A percentile compares a stretch with the other conserved stretches of the same genome.
These are phyloP conservation scores for Drosophila persimilis DNA, from an alignment of 1,140 invertebrate species.

Conservation along the genomic window DNA sequence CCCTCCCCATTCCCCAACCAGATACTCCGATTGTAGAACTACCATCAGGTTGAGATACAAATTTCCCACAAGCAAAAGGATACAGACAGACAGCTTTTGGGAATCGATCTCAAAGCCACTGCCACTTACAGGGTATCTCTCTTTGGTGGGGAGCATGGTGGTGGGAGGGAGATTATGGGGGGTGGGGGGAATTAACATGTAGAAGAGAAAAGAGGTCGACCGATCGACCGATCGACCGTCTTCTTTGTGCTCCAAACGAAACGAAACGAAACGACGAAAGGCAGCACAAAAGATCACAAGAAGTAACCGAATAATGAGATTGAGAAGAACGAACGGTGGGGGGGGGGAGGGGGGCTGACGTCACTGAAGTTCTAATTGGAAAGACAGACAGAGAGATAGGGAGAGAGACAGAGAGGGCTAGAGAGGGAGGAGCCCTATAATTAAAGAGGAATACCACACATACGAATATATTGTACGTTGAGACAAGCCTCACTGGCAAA, in stretches of 20 bases:
- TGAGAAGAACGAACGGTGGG: too few relatives aligned
- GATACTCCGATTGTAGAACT: too few relatives aligned
- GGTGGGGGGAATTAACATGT: constrained; percentile 42
- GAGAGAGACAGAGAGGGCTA: neutral
- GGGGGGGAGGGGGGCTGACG: neutral
- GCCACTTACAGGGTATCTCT: too few relatives aligned
- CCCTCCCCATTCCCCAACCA: too few relatives aligned
- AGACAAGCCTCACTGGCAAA: too few relatives aligned
- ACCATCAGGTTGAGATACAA: neutral
- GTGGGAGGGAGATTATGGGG: neutral
- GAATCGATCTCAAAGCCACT: too few relatives aligned
- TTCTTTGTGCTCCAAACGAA: constrained; percentile 2
- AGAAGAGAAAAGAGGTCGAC: constrained; percentile 7
- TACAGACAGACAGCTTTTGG: neutral
- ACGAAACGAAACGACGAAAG: neutral
- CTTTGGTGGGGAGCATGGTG: too few relatives aligned
- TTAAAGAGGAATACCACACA: constrained; percentile 38
- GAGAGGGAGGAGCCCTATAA: constrained; percentile 14
- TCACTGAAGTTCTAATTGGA: constrained; percentile 61
- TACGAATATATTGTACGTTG: neutral
- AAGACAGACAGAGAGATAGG: constrained; percentile 3
- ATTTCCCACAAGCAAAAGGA: neutral
- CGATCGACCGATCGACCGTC: neutral
- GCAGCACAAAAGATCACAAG: too few relatives aligned
- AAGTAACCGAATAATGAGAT: too few relatives aligned